Evolutionary conservation across 2,888 invertebrate species (phyloP).

Genomic region (Nasonia oneida): DNA sequence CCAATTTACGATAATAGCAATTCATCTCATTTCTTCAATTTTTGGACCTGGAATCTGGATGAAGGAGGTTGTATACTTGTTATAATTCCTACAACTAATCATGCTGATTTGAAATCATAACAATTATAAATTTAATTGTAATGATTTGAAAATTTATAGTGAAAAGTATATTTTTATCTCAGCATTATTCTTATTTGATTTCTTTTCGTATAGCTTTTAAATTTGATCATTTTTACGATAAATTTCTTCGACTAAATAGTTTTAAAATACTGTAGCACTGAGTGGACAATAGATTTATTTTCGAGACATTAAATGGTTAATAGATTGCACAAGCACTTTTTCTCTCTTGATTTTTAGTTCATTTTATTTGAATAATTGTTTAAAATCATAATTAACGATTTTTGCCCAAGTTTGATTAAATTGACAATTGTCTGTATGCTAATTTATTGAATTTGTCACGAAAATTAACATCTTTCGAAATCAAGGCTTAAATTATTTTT

Average conservation of each 20-base stretch:
- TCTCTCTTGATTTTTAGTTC: background rate
- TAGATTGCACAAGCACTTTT: conserved; percentile 17
- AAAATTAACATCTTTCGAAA: background rate
- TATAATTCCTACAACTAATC: conserved; percentile 62
- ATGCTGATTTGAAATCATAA: background rate
- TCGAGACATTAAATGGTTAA: background rate
- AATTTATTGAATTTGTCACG: background rate
- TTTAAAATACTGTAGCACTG: background rate
- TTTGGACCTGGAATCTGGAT: conserved; percentile 95
- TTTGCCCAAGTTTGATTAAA: background rate
- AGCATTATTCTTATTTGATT: conserved; percentile 9
- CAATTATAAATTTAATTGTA: conserved; percentile 26
- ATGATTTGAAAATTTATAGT: background rate
- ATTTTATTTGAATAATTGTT: background rate
- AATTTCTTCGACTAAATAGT: background rate
- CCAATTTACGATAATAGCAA: conserved; percentile 94
- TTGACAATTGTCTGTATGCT: background rate
- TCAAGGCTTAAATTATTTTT: background rate
- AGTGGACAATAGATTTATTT: conserved; percentile 33
- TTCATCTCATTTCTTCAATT: conserved; percentile 92
- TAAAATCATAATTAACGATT: background rate
- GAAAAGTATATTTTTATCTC: conserved; percentile 4
- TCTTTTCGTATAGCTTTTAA: conserved; percentile 17
- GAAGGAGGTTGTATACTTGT: conserved; percentile 82
- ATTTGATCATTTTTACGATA: background rate